Base-by-base conservation (phyloP, 2,888 invertebrate species). In the Unio delphinus region DNA sequence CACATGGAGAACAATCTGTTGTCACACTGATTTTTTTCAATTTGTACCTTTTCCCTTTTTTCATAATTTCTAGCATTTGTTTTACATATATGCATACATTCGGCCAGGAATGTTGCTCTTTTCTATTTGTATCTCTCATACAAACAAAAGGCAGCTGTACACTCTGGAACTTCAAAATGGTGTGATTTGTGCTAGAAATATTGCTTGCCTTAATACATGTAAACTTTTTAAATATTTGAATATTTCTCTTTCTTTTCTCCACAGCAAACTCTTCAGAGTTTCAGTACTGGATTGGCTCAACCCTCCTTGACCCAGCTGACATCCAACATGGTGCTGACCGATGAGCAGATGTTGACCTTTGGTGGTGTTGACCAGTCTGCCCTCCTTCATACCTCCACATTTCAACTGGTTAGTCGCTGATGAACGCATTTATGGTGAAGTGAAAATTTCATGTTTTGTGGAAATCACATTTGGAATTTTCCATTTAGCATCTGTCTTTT, bases 291-390 rank as follows among this genome's bases (percentile, higher is more conserved):
- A 45, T 15, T 45, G 20, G 58, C 80, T 23, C 76, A 84, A 23
- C 77, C 86, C 4, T 78, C 83, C 4, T 71, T 83, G 23, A 78
- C 81, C 15, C 81, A 82, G 67, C 68, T 83, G 84, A 93, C 94
- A 85, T 87, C 86, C 67, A 85, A 80, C 65, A 81, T 89, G 78
- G 85, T 89, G 23, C 80, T 89, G 57, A 83, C 84, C 18, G 89
- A 89, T 68, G 89, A 89, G 61, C 80, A 88, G 61, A 85, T 89
- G 76, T 67, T 89, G 69, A 72, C 87, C 11, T 81, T 88, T 59
- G 78, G 81, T 66, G 81, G 80, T 68, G 76, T 86, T 15, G 82
- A 83, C 65, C 77, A 79, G 55, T 69, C 68, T 59, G 78, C 74
- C 23, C 67, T 76, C 20, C 68, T 85, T 17, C 81, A 81, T 61